Base-by-base conservation (phyloP, 2,113 vertebrate species). In the Mungos mungo region DNA sequence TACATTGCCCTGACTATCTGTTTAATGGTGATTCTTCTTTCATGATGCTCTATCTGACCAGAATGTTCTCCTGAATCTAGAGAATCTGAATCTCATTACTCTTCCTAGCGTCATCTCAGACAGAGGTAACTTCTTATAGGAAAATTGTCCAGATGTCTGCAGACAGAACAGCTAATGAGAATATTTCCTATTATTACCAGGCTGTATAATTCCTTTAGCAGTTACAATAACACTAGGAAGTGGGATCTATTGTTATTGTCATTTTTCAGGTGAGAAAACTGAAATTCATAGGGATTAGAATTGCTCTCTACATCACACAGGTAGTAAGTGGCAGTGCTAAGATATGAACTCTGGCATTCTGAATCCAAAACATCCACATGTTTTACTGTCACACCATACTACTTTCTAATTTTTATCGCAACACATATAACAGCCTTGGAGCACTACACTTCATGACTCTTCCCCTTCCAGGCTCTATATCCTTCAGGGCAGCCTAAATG, bases 31-130 rank as follows among this genome's bases (percentile, higher is more conserved):
- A 74, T n/a, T 91, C 87, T 54, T 83, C 57, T 81, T 68, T 85
- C 54, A 84, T 33, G 9, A 69, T 88, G 2, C 18, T 82, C 60
- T 85, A 3, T 92, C 50, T 86, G 16, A 27, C 29, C 45, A 86
- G 12, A 81, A 87, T 93, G 50, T n/a, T 89, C 65, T 50, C 47
- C 54, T 12, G 88, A 94, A 76, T 82, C 38, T 77, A 15, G 8
- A 95, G 41, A 54, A 63, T 54, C 41, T 8, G n/a, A 71, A 41
- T 41, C 47, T 85, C 27, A 63, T 92, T 91, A 69, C 50, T 93
- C 12, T 94, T 95, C 14, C 25, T 47, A 69, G n/a, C 84, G 19
- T 94, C 47, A 79, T 90, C 27, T 94, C 35, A 96, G 18, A 92
- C 21, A 85, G 41, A 94, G 38, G 29, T 19, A 80, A 69, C 15